Base-by-base conservation (phyloP, 2,888 invertebrate genomes). In the Salpingus planirostris region DNA sequence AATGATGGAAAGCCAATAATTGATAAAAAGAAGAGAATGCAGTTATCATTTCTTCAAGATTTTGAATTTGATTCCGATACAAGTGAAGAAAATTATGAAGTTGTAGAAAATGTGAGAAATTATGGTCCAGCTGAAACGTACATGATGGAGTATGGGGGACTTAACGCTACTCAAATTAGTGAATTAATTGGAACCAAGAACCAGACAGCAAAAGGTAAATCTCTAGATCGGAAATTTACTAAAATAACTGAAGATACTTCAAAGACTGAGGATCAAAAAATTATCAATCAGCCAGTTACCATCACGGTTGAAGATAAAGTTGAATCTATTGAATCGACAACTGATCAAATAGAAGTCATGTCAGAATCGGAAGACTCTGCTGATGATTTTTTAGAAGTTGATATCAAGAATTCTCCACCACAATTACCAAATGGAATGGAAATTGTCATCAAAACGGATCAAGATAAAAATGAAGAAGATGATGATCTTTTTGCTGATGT, bases 401-500 rank as follows among this genome's bases (percentile, higher is more conserved):
- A 53, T 47, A 27, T 36, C 31, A 30, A 18, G 32, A 32, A 23
- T 8, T 23, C 23, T 23, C 29, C 27, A 41, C 44, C 2, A 48
- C n/a, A n/a, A n/a, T n/a, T n/a, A n/a, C n/a, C n/a, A n/a, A n/a
- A 43, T 14, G 23, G 36, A 21, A 47, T 67, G 18, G 56, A 66
- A 56, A 65, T 70, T 43, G 50, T 61, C 8, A 57, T 70, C 13
- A 62, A 76, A 54, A 52, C 71, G 22, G 62, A 65, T 24, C 57
- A 72, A 33, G 55, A 23, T 8, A 4, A 63, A 38, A 46, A 69
- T 31, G 59, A 61, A 11, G 54, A 61, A n/a, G n/a, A n/a, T n/a
- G n/a, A n/a, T 43, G 74, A 82, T 50, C 81, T 85, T 35, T 85
- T 85, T 65, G 76, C 77, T n/a, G 84, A 84, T 64, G 60, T 84